Conservation (phyloP, 1,140 invertebrate genomes). For the Apis mellifera region DNA sequence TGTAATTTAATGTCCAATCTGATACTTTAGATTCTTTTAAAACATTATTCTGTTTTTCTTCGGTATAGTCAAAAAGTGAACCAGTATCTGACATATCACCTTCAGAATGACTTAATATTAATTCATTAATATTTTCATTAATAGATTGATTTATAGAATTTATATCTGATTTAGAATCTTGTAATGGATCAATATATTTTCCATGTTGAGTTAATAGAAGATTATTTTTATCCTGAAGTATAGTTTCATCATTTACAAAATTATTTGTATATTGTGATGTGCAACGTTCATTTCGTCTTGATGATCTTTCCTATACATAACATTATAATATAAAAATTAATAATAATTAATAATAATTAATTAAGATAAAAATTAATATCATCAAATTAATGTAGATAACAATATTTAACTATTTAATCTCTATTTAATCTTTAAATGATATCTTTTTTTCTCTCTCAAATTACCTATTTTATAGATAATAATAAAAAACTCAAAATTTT, state of each 20-base stretch:
- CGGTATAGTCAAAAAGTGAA: constrained; percentile 60
- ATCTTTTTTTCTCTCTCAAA: neutral
- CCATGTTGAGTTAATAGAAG: neutral
- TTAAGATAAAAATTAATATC: constrained; percentile 6
- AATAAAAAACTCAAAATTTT: too few species aligned
- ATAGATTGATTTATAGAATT: constrained; percentile 42
- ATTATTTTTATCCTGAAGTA: neutral
- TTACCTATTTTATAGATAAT: too few species aligned
- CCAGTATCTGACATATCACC: constrained; percentile 59
- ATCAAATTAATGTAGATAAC: neutral
- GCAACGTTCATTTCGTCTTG: constrained; percentile 37
- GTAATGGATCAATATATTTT: neutral
- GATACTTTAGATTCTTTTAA: neutral
- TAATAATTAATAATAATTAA: too few species aligned
- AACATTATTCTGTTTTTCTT: constrained; percentile 40
- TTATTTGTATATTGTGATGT: neutral
- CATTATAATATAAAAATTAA: constrained; percentile 18
- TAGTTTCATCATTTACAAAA: neutral
- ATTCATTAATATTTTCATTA: constrained; percentile 56
- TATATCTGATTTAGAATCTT: constrained; percentile 27
- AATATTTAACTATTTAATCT: neutral
- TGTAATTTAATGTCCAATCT: neutral
- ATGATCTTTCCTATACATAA: constrained; percentile 64
- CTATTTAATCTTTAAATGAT: neutral
- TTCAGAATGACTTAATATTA: constrained; percentile 44